Evolutionary conservation across 2,797 vertebrate species (phyloP).

Genomic region (Spea hammondii): DNA sequence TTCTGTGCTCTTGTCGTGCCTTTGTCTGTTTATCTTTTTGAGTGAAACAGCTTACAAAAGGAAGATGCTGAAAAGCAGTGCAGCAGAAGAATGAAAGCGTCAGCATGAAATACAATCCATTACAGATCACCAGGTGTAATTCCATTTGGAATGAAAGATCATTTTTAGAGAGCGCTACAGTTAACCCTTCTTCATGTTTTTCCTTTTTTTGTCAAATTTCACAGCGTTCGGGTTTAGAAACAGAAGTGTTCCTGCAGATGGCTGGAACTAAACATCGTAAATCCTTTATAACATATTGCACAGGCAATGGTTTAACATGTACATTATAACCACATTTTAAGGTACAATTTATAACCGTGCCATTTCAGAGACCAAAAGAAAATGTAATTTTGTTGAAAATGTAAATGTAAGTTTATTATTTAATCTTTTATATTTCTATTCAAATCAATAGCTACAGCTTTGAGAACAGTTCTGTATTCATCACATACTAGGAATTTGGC

Average conservation of each 20-base stretch:
- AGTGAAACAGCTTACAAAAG: conserved; percentile 48
- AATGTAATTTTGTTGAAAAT: no score
- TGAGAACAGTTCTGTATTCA: no score
- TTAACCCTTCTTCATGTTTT: conserved; percentile 46
- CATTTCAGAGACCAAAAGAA: no score
- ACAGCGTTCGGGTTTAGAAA: conserved; percentile 18
- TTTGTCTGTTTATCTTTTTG: conserved; percentile 48
- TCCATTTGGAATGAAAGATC: conserved; percentile 50
- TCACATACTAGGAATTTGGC: no score
- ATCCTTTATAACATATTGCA: background rate
- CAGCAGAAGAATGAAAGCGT: conserved; percentile 55
- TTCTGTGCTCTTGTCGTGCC: conserved; percentile 42
- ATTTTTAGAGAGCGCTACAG: conserved; percentile 41
- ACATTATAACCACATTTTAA: background rate
- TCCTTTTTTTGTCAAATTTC: conserved; percentile 27
- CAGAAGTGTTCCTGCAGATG: conserved; percentile 22
- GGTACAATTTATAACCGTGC: no score
- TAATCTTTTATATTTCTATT: no score
- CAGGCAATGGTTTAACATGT: background rate
- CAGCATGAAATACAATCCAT: conserved; percentile 50
- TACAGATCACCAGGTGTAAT: conserved; percentile 55
- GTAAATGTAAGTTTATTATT: no score
- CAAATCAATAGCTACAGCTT: no score
- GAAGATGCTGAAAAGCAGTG: conserved; percentile 54
- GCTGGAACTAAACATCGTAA: conserved; percentile 17